Conservation (phyloP, 2,888 invertebrate species). For the Tachina grossa region DNA sequence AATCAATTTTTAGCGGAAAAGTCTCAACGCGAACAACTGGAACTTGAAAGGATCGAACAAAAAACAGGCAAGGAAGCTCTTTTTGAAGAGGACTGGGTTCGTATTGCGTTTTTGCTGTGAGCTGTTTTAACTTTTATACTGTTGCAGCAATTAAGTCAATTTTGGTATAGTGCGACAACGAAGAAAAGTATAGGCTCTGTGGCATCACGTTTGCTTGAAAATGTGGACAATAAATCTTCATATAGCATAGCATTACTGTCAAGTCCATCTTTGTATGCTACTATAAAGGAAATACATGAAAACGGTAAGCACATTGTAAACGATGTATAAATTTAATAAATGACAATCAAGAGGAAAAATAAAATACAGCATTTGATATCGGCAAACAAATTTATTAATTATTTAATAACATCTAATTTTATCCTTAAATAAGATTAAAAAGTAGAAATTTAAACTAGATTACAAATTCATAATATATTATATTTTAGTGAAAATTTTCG, state of each 20-base stretch:
- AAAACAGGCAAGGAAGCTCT: slow-evolving; percentile 83
- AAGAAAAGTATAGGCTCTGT: slow-evolving; percentile 88
- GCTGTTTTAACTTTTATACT: neutral
- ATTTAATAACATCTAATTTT: neutral
- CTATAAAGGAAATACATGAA: slow-evolving; percentile 84
- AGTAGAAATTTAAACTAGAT: neutral
- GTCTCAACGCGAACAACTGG: slow-evolving; percentile 85
- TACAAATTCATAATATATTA: neutral
- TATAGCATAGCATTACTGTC: slow-evolving; percentile 91
- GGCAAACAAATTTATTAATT: no score
- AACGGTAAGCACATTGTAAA: slow-evolving; percentile 72
- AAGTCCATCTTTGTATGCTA: slow-evolving; percentile 92
- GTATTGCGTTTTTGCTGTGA: slow-evolving; percentile 23
- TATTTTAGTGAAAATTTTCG: slow-evolving; percentile 88
- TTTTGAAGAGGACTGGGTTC: slow-evolving; percentile 93
- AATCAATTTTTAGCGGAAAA: slow-evolving; percentile 91
- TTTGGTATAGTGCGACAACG: slow-evolving; percentile 96
- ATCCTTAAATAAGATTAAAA: neutral
- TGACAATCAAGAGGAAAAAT: neutral
- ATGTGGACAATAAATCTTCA: slow-evolving; percentile 80
- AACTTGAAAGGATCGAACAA: slow-evolving; percentile 80
- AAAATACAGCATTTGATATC: no score
- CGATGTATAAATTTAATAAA: neutral
- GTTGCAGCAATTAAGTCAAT: slow-evolving; percentile 96
- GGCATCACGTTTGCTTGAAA: slow-evolving; percentile 84